Evolutionary conservation across 2,888 invertebrate genomes (phyloP), one percentile per base, ranked within the genome.

Genomic region (Phengaris arion): DNA sequence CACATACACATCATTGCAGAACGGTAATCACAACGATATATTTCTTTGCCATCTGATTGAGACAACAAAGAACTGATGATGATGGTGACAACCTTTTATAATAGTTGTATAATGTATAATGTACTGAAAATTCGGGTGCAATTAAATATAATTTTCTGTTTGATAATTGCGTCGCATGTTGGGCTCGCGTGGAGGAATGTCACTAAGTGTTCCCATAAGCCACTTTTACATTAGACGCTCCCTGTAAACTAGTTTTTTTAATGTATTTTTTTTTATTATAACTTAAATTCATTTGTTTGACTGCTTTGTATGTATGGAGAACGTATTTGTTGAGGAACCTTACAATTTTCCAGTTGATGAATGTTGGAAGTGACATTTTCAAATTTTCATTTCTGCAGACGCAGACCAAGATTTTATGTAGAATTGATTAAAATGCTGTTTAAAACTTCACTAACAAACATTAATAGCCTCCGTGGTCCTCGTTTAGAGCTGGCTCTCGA

Each of bases 121-220:
- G 22, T 52, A 52, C 52, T 52, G 45, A 64, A 64, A 64, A 64
- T 64, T 64, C 0, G 64, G 64, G 64, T 45, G 35, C 13, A 64
- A 64, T 64, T 64, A 64, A 64, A 64, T 64, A 45, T 35, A 64
- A 64, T 35, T 64, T 35, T 35, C 12, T 13, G 35, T 64, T 64
- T 64, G 35, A 64, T 64, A 64, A 64, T 64, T 64, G 6, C 45
- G 35, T 64, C 64, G 64, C 64, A 35, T 64, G 64, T 13, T 12
- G 64, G 6, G 3, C 12, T 64, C 13, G 64, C 64, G 64, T 64
- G 64, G 64, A 15, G 35, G 64, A 12, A 64, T 64, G 64, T 45
- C 12, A 45, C 64, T 64, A 64, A 64, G 45, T 45, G 64, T 45
- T 64, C 64, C 64, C 64, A 10, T 52, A 64, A 64, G 64, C 64